These are phyloP conservation scores for Pseudococcus jackbeardsleyi DNA, from an alignment of 2,888 invertebrate species.

Conservation along the genomic window DNA sequence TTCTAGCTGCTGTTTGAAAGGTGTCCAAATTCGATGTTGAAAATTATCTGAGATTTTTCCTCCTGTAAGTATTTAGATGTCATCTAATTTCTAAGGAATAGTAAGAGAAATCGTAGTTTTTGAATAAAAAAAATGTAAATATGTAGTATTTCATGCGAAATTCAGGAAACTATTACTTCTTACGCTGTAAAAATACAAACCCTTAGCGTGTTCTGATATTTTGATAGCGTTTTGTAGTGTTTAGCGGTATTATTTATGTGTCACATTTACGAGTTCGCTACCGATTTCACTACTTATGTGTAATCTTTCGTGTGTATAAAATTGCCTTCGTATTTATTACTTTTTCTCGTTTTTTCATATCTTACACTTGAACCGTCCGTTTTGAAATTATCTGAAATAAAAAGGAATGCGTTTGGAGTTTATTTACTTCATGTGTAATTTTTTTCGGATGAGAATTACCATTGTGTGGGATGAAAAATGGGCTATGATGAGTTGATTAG, in stretches of 20 bases:
- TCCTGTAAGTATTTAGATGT: too few species aligned
- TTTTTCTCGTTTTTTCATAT: background rate
- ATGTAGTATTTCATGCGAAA: background rate
- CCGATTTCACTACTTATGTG: background rate
- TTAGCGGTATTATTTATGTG: background rate
- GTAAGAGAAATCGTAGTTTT: background rate
- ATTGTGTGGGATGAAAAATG: too few species aligned
- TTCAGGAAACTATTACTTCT: background rate
- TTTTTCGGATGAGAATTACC: too few species aligned
- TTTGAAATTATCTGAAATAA: background rate
- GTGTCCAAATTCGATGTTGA: too few species aligned
- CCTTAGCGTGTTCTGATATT: background rate
- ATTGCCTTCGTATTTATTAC: background rate
- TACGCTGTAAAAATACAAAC: background rate
- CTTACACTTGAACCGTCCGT: background rate
- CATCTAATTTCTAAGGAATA: background rate
- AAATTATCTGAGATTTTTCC: too few species aligned
- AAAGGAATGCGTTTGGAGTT: too few species aligned
- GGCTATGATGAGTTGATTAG: too few species aligned
- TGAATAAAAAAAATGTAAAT: background rate
- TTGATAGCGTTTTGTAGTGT: constrained; percentile 9
- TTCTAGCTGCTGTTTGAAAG: too few species aligned
- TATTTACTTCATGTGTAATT: too few species aligned
- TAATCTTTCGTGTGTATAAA: background rate
- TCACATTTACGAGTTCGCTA: background rate